Base-by-base conservation (phyloP, 2,113 vertebrate genomes). In the Amblyornis subalaris region DNA sequence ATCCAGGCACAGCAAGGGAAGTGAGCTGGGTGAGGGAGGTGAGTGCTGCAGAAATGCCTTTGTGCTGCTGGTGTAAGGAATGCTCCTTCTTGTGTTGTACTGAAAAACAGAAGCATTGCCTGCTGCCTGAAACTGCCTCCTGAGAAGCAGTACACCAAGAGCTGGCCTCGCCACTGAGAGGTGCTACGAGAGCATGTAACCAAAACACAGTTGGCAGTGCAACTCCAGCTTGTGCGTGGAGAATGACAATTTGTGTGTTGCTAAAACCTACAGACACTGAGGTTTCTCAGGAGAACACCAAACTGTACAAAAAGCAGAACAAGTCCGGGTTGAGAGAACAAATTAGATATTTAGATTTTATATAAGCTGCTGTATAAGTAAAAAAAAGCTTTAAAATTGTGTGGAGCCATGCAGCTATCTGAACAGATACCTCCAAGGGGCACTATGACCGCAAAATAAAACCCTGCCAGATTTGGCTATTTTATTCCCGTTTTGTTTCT, bases 181-280 rank as follows among this genome's bases (percentile, higher is more conserved):
- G 25, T 11, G 61, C 88, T 31, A 1, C 7, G 23, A 8, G 42
- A 58, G 48, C 40, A 1, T 10, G 42, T 22, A 35, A 22, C 15
- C 0, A 10, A 3, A 57, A 8, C 58, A 3, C 4, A 1, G 1
- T 1, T 6, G 5, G 25, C 17, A 4, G 7, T 1, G 2, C 6
- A 5, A 3, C 4, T 1, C 17, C 8, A 3, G 21, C 23, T 5
- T 9, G 8, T 3, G 33, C 1, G 0, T 2, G 44, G 26, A 14
- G 62, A 74, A 35, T 0, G 14, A 7, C 4, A 4, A 0, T 1
- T 1, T 2, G 15, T 4, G 9, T 1, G 0, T 1, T 5, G 22
- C 24, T n/a, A 10, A 47, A 51, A 31, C 1, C 45, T 7, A 0
- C 28, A 3, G 78, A 31, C 19, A 28, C 1, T 2, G 12, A 3